Percentiles rank a stretch among this genome's conserved stretches.
These are phyloP conservation scores for Amphiduros pacificus DNA, from an alignment of 2,888 invertebrate species.

Conservation along the genomic window DNA sequence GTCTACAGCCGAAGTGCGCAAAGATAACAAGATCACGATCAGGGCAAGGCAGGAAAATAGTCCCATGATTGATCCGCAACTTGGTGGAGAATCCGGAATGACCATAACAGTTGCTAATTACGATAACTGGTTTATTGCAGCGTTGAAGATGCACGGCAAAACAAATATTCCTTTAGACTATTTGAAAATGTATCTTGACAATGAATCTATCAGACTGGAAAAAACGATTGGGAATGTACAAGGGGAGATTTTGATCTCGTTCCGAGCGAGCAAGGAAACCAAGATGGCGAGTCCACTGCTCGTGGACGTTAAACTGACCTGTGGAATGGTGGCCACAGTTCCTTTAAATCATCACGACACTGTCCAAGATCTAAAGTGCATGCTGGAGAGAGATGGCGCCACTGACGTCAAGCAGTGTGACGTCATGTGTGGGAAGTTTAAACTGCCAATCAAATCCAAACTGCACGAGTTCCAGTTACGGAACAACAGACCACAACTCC, in stretches of 20 bases:
- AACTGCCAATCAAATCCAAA: neutral
- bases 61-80: too few relatives aligned
- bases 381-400: neutral
- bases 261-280: neutral
- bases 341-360: neutral
- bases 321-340: neutral
- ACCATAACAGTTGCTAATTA: constrained; percentile 16
- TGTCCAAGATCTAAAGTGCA: constrained; percentile 3
- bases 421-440: constrained; percentile 1
- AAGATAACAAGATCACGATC: neutral
- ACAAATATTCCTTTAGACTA: constrained; percentile 44
- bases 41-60: neutral
- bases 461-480: constrained; percentile 3
- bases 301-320: neutral
- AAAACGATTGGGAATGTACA: too few relatives aligned
- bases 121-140: constrained; percentile 48
- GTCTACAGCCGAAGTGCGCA: neutral
- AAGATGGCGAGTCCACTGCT: neutral
- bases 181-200: constrained; percentile 33
- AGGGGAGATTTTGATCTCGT: neutral
- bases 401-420: neutral
- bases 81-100: too few relatives aligned
- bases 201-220: too few relatives aligned
- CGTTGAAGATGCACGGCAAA: constrained; percentile 45
- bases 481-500: neutral